Percentiles rank a stretch among this genome's conserved stretches.
Conservation (phyloP, 1,140 invertebrate genomes). For the Heliconius eleuchia region DNA sequence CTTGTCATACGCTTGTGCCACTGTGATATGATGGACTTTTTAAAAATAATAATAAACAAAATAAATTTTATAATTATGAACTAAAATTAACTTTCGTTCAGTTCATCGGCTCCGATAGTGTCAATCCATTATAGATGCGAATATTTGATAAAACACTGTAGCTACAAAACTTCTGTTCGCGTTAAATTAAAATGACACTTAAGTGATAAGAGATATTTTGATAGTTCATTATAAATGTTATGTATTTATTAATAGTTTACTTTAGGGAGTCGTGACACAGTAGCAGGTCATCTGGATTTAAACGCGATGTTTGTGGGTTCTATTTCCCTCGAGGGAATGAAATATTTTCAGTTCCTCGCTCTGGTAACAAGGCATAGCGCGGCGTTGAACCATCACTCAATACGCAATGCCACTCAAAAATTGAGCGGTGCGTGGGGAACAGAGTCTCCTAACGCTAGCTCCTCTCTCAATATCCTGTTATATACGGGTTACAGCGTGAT, state of each 20-base stretch:
- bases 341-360: neutral
- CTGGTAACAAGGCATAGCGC: no score
- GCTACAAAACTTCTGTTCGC: neutral
- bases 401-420: no score
- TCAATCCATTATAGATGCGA: conserved; percentile 8
- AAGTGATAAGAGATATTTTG: neutral
- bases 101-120: neutral
- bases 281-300: neutral
- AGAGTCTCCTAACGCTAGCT: no score
- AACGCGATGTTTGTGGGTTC: neutral
- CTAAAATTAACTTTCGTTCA: neutral
- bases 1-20: no score
- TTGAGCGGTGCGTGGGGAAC: no score
- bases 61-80: neutral
- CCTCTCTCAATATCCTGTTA: no score
- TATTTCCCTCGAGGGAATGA: neutral
- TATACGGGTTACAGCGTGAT: no score
- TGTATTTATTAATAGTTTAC: neutral
- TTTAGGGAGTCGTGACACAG: neutral
- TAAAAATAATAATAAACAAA: neutral
- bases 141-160: neutral
- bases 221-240: neutral
- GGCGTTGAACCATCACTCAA: no score
- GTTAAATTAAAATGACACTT: neutral
- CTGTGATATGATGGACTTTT: no score